Base-by-base conservation (phyloP, 2,888 invertebrate genomes). In the Ormyrus nitidulus region DNA sequence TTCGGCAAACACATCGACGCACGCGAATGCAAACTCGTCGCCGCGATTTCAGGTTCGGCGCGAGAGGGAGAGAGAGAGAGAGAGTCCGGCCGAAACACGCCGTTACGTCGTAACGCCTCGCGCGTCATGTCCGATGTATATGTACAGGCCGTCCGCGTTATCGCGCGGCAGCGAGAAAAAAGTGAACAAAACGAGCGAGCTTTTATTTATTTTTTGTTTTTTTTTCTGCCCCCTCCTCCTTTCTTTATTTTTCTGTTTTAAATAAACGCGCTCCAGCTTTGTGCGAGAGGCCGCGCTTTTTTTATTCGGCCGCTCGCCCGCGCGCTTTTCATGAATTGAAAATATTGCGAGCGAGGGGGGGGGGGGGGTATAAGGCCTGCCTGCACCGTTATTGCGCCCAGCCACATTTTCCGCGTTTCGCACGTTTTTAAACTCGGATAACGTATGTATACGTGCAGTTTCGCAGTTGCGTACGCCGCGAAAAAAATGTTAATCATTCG, bases 381-480 rank as follows among this genome's bases (percentile, higher is more conserved):
- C 19, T 46, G 62, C 9, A 56, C 75, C 70, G 70, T 79, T 75
- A 75, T 79, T 58, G 64, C 64, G 73, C 48, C 7, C 9, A 11
- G 66, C 13, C 77, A 69, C 77, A 69, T 80, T 80, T 77, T 73
- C 77, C 80, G 58, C 66, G 62, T 77, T 80, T 80, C 80, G 62
- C 80, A 68, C 72, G 68, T 59, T 77, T 76, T 72, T 68, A 62
- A 72, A 62, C 76, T 76, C 64, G 76, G 76, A 56, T 72, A 68
- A 72, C 72, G 68, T 72, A 77, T 77, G 70, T 46, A 64, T 11
- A 19, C 53, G 59, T 13, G 69, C 19, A 34, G 6, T 9, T 13
- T 6, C n/a, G 44, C 13, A 13, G 13, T 13, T 13, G 13, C 13
- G 13, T 13, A 13, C 0, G 13, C 13, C 44, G 56, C 59, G 53